These are phyloP conservation scores for Emberiza fucata DNA, from an alignment of 2,113 vertebrate species.

Conservation along the genomic window DNA sequence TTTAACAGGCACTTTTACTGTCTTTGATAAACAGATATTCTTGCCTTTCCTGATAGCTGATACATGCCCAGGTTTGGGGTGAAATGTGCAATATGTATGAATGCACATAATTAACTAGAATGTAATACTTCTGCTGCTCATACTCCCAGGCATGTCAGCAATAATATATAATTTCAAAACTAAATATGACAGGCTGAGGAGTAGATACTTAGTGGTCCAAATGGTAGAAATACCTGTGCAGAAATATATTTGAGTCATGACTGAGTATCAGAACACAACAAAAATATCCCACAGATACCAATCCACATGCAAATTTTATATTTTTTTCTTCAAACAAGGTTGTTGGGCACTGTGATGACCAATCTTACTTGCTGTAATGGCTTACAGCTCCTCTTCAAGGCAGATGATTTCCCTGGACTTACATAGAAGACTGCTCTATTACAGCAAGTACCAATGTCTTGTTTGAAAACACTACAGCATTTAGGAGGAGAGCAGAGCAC, in stretches of 20 bases:
- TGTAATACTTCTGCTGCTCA: neutral
- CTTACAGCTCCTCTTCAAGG: neutral
- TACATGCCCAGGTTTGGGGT: neutral
- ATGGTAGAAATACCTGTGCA: neutral
- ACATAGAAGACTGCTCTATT: neutral
- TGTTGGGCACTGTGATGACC: neutral
- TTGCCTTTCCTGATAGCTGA: neutral
- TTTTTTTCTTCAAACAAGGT: neutral
- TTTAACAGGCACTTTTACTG: neutral
- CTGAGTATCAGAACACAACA: neutral
- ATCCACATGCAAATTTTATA: neutral
- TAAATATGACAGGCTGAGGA: neutral
- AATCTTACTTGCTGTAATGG: neutral
- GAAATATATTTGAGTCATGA: neutral
- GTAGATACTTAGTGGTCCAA: neutral
- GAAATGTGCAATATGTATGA: neutral
- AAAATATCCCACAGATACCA: neutral
- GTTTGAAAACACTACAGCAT: neutral
- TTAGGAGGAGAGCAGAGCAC: neutral
- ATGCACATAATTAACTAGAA: slow-evolving; percentile 39
- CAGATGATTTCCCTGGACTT: neutral
- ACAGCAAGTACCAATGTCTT: neutral
- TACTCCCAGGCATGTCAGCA: neutral
- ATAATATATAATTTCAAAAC: neutral
- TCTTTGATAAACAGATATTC: neutral